Evolutionary conservation across 2,113 vertebrate genomes (phyloP), one percentile per base, ranked within the genome.

Genomic region (Lycocorax pyrrhopterus): DNA sequence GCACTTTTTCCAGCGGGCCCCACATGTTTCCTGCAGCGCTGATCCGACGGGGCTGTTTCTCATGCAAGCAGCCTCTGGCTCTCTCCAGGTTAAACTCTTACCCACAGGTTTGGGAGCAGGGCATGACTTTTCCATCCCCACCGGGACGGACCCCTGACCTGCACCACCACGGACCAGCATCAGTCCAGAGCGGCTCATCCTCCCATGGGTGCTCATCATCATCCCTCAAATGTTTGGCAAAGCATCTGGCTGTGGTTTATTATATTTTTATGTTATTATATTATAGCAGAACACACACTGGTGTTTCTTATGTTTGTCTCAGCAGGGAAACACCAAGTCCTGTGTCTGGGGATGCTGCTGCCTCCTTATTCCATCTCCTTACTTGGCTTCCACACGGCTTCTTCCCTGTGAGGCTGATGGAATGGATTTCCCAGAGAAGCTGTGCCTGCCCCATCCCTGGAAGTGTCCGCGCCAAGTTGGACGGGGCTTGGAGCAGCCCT

Each of bases 1-100:
- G 93, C 95, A 97, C 33, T 93, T 97, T 96, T 90, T 94, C 73
- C 95, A 90, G 87, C 17, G 37, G 95, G 92, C 92, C 89, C 82
- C 85, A 73, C 76, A 79, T 41, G 75, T 58, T 96, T 93, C 97
- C 94, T 89, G 95, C 86, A 51, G 46, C 0, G 25, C 82, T 86
- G 84, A 89, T 49, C 53, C 1, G 4, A 35, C 26, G 1, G 64
- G 26, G 58, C 19, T 73, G 62, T 67, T 95, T 95, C 79, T 90
- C 43, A 1, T n/a, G n/a, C 3, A 0, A 62, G 44, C 58, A 60
- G 72, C 58, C 78, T 6, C 18, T 1, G 58, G 60, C 51, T 62
- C 55, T 59, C 63, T 87, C 78, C 74, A 18, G 44, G 64, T 55
- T 75, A 20, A 94, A 56, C 49, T 83, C 68, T 15, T 1, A 12